Percentiles rank a stretch among this genome's conserved stretches.
phyloP scores from a whole-genome alignment of 2,888 invertebrate genomes.

The Ectemnius continuus region DNA sequence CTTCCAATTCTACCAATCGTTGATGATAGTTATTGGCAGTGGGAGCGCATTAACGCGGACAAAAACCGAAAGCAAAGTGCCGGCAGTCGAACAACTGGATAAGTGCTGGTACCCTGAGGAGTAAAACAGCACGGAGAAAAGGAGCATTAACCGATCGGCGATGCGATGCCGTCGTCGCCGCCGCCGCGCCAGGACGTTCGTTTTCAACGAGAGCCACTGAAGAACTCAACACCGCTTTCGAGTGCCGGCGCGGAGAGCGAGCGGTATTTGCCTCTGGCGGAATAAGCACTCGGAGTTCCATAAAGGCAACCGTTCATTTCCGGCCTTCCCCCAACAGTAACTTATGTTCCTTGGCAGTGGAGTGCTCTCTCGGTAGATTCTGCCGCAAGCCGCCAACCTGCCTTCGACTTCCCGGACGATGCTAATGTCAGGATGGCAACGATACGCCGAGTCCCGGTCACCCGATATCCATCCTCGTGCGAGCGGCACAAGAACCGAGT shows the following conservation, averaged over 20 bases:
- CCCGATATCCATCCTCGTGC: slow-evolving; percentile 31
- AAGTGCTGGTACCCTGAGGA: too few species aligned
- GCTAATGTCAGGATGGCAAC: slow-evolving; percentile 11
- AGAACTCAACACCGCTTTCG: slow-evolving; percentile 1
- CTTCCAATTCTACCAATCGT: neutral
- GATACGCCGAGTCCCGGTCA: slow-evolving; percentile 20
- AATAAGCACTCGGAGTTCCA: slow-evolving; percentile 11
- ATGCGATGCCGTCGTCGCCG: too few species aligned
- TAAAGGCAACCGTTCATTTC: slow-evolving; percentile 14
- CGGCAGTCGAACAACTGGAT: too few species aligned
- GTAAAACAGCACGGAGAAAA: too few species aligned
- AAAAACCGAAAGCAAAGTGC: neutral
- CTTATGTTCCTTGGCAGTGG: neutral
- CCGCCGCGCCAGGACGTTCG: slow-evolving; percentile 36
- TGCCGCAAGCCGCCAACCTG: slow-evolving; percentile 7
- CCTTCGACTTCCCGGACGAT: neutral
- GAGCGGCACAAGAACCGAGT: slow-evolving; percentile 29
- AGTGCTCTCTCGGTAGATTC: neutral
- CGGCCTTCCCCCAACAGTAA: neutral
- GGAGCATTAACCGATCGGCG: too few species aligned
- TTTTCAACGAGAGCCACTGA: slow-evolving; percentile 49
- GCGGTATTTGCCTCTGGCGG: too few species aligned
- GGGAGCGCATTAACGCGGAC: neutral
- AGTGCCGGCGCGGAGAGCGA: neutral
- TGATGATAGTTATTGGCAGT: neutral